Percentiles rank a stretch among this genome's conserved stretches.
Evolutionary conservation across 1,140 invertebrate species (phyloP).

Genomic region (Hetaerina americana): DNA sequence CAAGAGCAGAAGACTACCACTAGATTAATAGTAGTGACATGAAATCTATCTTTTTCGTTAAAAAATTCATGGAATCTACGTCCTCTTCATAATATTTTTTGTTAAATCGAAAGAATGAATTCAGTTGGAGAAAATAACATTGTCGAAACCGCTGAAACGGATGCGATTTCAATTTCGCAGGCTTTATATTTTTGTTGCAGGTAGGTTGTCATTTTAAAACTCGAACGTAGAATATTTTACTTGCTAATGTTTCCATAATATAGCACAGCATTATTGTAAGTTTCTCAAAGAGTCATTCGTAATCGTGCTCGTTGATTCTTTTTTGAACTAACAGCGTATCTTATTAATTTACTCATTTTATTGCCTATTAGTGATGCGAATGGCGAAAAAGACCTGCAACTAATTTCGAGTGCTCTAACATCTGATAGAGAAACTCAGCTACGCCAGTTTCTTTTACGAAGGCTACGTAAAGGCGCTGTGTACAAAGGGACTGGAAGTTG

Average conservation of each 20-base stretch:
- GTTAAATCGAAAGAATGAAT: neutral
- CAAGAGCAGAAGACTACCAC: no score
- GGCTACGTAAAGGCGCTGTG: slow-evolving; percentile 11
- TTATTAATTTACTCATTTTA: neutral
- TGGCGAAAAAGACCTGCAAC: neutral
- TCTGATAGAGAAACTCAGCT: slow-evolving; percentile 10
- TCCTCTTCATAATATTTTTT: no score
- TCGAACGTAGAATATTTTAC: no score
- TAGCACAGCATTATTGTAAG: no score
- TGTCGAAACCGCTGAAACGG: neutral
- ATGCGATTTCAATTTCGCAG: neutral
- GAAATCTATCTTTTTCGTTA: no score
- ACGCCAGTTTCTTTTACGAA: slow-evolving; percentile 9
- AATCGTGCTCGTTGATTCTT: no score
- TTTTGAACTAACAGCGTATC: neutral
- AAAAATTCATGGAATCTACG: no score
- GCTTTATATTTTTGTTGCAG: neutral
- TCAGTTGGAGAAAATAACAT: neutral
- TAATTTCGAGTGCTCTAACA: slow-evolving; percentile 3
- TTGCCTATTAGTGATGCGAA: neutral
- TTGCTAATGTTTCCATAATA: no score
- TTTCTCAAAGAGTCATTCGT: no score
- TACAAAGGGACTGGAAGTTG: slow-evolving; percentile 11
- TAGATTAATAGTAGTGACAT: no score
- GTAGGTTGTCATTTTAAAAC: neutral